Evolutionary conservation across 2,888 invertebrate species (phyloP).

Genomic region (Acholoe squamosa): DNA sequence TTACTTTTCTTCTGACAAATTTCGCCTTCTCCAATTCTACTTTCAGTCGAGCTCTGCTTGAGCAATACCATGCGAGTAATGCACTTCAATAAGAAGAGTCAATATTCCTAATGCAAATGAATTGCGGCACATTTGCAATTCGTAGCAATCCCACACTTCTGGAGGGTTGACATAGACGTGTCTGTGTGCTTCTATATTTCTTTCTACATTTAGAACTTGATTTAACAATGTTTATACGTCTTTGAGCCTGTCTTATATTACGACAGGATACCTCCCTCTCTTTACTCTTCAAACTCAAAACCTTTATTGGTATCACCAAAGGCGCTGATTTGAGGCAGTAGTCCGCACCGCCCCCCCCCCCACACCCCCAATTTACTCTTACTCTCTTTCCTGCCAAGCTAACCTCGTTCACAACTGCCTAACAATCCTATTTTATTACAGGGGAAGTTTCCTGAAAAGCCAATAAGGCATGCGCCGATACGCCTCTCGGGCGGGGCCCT

Average conservation of each 20-base stretch:
- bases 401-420: not conserved
- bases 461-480: conserved; percentile 2
- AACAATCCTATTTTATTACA: conserved; percentile 6
- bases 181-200: too few relatives aligned
- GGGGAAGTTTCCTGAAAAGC: conserved; percentile 14
- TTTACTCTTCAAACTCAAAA: not conserved
- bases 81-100: not conserved
- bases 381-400: not conserved
- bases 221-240: too few relatives aligned
- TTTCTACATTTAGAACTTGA: too few relatives aligned
- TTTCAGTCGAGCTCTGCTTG: not conserved
- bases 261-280: too few relatives aligned
- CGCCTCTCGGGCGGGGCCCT: not conserved
- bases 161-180: too few relatives aligned
- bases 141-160: not conserved
- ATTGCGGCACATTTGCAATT: not conserved
- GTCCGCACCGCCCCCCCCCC: not conserved
- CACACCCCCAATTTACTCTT: not conserved
- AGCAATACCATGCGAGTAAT: not conserved
- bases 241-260: too few relatives aligned
- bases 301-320: not conserved
- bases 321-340: not conserved
- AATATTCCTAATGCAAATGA: not conserved
- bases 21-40: not conserved
- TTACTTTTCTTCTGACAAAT: not conserved